Conservation (phyloP, 92 coral and sea anemone genomes). For the Phymanthus crucifer region DNA sequence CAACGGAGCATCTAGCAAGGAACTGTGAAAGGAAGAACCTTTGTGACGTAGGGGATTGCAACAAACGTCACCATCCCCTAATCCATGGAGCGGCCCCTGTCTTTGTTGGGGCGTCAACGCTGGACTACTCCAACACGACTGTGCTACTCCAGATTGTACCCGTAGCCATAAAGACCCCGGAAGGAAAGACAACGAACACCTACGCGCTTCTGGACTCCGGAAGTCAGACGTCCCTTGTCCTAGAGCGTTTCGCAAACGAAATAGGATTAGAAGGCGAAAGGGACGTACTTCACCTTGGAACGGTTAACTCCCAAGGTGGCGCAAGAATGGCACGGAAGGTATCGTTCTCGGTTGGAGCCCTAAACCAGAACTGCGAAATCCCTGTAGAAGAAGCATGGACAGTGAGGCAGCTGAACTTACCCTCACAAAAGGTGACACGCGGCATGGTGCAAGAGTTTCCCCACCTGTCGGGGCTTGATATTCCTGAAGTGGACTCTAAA, state of each 20-base stretch:
- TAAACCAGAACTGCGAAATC: neutral
- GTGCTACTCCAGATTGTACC: conserved; percentile 61
- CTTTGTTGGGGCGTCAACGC: conserved; percentile 37
- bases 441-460: conserved; percentile 36
- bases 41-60: conserved; percentile 39
- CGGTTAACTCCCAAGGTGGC: conserved; percentile 44
- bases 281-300: conserved; percentile 39
- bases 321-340: conserved; percentile 43
- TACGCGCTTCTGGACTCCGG: conserved; percentile 69
- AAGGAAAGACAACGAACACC: conserved; percentile 34
- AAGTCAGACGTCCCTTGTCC: conserved; percentile 51
- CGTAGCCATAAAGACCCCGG: conserved; percentile 32
- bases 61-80: conserved; percentile 51
- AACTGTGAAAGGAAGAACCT: conserved; percentile 26
- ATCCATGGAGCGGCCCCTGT: conserved; percentile 52
- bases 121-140: conserved; percentile 20
- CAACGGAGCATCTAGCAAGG: conserved; percentile 46
- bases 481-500: conserved; percentile 48
- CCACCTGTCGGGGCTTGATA: conserved; percentile 25
- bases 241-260: conserved; percentile 37
- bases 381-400: conserved; percentile 55
- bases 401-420: conserved; percentile 43
- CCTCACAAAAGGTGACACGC: conserved; percentile 34
- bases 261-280: conserved; percentile 47
- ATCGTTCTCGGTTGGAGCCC: conserved; percentile 33